Conservation (phyloP, 2,113 vertebrate species). For the Triplophysa dalaica region DNA sequence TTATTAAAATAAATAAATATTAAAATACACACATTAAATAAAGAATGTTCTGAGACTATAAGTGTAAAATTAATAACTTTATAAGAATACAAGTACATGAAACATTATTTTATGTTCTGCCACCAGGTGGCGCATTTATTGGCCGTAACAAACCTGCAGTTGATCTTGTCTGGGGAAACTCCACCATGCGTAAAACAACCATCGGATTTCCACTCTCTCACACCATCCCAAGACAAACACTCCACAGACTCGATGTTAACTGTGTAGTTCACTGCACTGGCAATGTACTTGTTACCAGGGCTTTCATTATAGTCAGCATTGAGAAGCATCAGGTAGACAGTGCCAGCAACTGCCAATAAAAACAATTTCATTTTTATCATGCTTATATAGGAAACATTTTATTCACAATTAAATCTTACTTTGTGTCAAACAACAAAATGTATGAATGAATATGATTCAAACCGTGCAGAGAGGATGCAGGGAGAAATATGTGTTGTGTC, state of each 20-base stretch:
- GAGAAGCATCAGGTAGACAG: constrained; percentile 74
- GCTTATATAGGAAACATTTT: neutral
- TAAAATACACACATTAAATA: neutral
- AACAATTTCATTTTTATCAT: neutral
- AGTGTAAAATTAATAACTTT: neutral
- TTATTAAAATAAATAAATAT: no score
- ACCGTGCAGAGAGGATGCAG: constrained; percentile 67
- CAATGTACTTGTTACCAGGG: constrained; percentile 56
- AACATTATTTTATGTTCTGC: neutral
- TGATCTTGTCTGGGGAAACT: constrained; percentile 59
- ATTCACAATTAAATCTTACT: neutral
- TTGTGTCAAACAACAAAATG: neutral
- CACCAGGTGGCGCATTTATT: constrained; percentile 30
- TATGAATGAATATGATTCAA: constrained; percentile 16
- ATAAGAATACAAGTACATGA: neutral
- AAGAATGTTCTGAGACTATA: neutral
- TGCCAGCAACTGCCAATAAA: constrained; percentile 54
- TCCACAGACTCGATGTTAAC: constrained; percentile 66
- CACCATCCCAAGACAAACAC: constrained; percentile 76
- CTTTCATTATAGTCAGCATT: constrained; percentile 72
- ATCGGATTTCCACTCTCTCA: constrained; percentile 66
- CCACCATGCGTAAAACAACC: constrained; percentile 62
- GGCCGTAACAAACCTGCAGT: constrained; percentile 75
- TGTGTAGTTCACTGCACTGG: constrained; percentile 71
- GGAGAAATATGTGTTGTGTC: constrained; percentile 65